Evolutionary conservation across 2,113 vertebrate genomes (phyloP).

Genomic region (Tautogolabrus adspersus): DNA sequence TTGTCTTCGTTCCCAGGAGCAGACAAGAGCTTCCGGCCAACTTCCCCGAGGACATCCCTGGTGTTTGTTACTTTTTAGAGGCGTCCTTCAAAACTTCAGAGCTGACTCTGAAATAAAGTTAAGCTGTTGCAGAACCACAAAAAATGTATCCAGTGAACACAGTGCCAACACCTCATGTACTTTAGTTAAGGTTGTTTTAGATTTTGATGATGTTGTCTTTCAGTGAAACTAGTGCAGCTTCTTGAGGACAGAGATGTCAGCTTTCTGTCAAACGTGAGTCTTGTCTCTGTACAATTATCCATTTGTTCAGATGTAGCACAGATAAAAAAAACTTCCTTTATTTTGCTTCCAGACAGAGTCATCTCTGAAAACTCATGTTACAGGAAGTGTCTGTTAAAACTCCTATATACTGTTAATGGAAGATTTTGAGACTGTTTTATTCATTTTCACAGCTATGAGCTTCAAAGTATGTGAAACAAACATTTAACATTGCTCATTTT

Average conservation of each 20-base stretch:
- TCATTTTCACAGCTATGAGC: conserved; percentile 13
- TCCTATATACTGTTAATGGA: conserved; percentile 18
- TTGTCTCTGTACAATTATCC: conserved; percentile 53
- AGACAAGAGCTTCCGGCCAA: conserved; percentile 96
- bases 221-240: conserved; percentile 52
- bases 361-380: conserved; percentile 29
- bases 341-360: conserved; percentile 60
- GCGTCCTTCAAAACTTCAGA: conserved; percentile 61
- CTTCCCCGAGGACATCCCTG: conserved; percentile 95
- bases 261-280: conserved; percentile 58
- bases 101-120: conserved; percentile 57
- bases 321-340: conserved; percentile 28
- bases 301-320: conserved; percentile 53
- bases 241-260: conserved; percentile 56
- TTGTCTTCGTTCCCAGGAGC: conserved; percentile 93
- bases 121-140: conserved; percentile 39
- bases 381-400: conserved; percentile 30
- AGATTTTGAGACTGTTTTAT: conserved; percentile 41
- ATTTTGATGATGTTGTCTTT: conserved; percentile 51
- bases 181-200: conserved; percentile 58
- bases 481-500: conserved; percentile 13
- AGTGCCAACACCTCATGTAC: conserved; percentile 45
- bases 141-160: conserved; percentile 41
- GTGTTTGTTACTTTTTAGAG: conserved; percentile 98
- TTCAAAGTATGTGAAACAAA: conserved; percentile 14